Percentiles rank a stretch among this genome's conserved stretches.
phyloP scores from a whole-genome alignment of 2,113 vertebrate species.

The Phaethon lepturus region DNA sequence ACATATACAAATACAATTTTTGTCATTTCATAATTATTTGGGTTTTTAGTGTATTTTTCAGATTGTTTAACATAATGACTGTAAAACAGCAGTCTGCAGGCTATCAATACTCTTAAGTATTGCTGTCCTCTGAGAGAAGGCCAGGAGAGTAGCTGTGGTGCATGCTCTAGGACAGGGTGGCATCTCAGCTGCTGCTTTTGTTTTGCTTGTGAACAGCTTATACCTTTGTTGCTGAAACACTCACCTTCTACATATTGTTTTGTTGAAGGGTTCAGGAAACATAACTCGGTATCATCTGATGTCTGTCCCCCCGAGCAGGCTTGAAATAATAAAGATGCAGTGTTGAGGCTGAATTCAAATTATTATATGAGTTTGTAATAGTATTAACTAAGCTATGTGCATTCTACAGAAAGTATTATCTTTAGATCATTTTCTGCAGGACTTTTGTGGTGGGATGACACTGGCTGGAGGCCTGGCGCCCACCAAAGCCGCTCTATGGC shows the following conservation, averaged over 20 bases:
- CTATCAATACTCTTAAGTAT: not conserved
- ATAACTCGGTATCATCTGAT: accelerated
- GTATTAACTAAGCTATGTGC: not conserved
- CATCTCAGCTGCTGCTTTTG: not conserved
- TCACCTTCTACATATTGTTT: not conserved
- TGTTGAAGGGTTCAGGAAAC: not conserved
- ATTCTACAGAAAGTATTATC: not conserved
- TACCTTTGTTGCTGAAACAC: not conserved
- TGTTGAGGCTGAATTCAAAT: not conserved
- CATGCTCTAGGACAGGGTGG: not conserved
- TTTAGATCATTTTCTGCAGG: not conserved
- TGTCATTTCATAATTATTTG: not conserved
- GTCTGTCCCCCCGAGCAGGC: not conserved
- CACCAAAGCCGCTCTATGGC: no score
- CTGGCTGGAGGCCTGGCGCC: no score
- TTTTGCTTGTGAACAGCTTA: not conserved
- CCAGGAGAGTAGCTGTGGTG: accelerated
- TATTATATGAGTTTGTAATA: accelerated
- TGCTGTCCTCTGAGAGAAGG: not conserved
- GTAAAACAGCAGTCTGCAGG: not conserved
- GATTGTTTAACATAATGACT: not conserved
- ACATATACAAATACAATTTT: not conserved
- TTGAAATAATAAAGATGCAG: not conserved
- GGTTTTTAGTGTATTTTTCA: not conserved
- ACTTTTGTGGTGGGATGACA: not conserved